Evolutionary conservation across 2,113 vertebrate genomes (phyloP).

Genomic region (Geothlypis trichas): DNA sequence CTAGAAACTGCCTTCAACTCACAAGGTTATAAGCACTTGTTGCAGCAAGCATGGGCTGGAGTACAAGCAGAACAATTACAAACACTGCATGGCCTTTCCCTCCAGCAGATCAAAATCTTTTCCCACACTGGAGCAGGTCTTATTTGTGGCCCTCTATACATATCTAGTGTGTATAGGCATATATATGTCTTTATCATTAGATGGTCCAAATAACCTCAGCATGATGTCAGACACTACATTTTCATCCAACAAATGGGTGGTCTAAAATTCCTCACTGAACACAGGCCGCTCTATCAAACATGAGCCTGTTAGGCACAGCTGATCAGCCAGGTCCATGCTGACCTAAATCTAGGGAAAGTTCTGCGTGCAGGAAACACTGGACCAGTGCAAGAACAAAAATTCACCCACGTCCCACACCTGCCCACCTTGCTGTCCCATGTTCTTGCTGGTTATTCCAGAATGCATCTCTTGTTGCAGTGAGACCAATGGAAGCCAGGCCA

Average conservation of each 20-base stretch:
- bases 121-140: not conserved
- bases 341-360: not conserved
- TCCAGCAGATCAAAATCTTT: not conserved
- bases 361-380: not conserved
- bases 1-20: not conserved
- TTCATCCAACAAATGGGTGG: not conserved
- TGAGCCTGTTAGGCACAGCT: accelerated
- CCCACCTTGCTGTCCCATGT: not conserved
- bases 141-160: not conserved
- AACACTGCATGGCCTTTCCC: not conserved
- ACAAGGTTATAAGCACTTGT: not conserved
- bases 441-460: not conserved
- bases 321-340: not conserved
- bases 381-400: not conserved
- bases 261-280: not conserved
- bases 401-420: no score
- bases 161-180: not conserved
- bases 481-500: not conserved
- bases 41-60: not conserved
- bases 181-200: not conserved
- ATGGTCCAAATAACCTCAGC: not conserved
- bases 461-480: not conserved
- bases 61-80: not conserved
- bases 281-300: not conserved
- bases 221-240: not conserved